Evolutionary conservation across 2,797 vertebrate genomes (phyloP).

Genomic region (Hydrolagus colliei): DNA sequence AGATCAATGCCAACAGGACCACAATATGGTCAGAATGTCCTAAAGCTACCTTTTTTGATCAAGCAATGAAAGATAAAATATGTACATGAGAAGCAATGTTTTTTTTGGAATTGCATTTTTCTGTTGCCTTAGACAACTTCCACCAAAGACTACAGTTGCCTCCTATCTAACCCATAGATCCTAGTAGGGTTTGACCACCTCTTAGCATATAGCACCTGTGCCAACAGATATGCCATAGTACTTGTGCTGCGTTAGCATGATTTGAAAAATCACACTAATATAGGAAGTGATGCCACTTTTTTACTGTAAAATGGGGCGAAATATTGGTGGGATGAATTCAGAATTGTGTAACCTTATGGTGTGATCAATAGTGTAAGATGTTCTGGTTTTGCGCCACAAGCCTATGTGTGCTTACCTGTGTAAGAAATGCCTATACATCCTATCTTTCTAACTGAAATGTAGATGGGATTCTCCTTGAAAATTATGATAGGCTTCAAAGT

Average conservation of each 20-base stretch:
- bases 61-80: neutral
- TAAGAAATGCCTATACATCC: too few species aligned
- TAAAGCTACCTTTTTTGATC: conserved; percentile 24
- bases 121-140: conserved; percentile 16
- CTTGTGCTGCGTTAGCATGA: neutral
- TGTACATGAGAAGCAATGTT: conserved; percentile 18
- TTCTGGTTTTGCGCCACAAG: too few species aligned
- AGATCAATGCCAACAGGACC: conserved; percentile 4
- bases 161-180: neutral
- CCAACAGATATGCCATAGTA: neutral
- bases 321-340: neutral
- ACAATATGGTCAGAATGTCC: neutral
- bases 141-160: conserved; percentile 13
- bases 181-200: neutral
- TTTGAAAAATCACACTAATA: neutral
- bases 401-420: too few species aligned
- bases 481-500: neutral
- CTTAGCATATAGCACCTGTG: neutral
- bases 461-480: neutral
- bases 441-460: too few species aligned
- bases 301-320: neutral
- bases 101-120: conserved; percentile 8
- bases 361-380: neutral
- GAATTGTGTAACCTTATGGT: neutral
- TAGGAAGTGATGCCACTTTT: neutral